Percentiles rank a stretch among this genome's conserved stretches.
Evolutionary conservation across 2,888 invertebrate species (phyloP).

Genomic region (Capitulum mitella): DNA sequence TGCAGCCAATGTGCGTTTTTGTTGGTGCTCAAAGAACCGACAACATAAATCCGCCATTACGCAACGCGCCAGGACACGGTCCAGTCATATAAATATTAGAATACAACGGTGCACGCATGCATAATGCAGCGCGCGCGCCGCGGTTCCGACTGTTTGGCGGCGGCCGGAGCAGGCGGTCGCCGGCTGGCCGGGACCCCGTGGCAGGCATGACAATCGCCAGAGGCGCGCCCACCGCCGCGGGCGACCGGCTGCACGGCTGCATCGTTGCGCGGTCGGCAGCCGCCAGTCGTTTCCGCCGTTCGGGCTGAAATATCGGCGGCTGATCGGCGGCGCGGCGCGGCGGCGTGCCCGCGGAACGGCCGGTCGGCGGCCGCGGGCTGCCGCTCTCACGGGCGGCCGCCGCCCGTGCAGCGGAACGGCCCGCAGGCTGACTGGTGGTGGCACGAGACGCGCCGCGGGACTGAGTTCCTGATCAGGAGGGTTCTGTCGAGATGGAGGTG

Average conservation of each 20-base stretch:
- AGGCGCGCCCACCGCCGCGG: too few relatives aligned
- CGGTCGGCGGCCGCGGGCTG: too few relatives aligned
- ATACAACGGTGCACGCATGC: neutral
- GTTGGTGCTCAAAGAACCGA: neutral
- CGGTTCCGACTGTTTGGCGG: neutral
- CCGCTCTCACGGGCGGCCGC: too few relatives aligned
- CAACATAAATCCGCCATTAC: conserved; percentile 5
- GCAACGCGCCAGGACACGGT: neutral
- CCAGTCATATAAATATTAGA: neutral
- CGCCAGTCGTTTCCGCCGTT: neutral
- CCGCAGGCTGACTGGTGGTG: neutral
- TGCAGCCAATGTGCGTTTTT: neutral
- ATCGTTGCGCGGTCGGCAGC: neutral
- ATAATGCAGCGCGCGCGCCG: neutral
- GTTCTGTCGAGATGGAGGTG: too few relatives aligned
- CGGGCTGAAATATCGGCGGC: neutral
- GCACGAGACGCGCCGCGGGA: neutral
- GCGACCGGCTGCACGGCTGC: neutral
- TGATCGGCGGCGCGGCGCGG: neutral
- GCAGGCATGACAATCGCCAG: neutral
- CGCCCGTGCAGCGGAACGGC: too few relatives aligned
- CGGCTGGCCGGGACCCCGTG: neutral
- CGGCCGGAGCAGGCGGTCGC: neutral
- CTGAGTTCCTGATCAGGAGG: too few relatives aligned
- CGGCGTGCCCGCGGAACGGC: too few relatives aligned